Base-by-base conservation (phyloP, 1,140 invertebrate genomes). In the Trypoxylus dichotomus region DNA sequence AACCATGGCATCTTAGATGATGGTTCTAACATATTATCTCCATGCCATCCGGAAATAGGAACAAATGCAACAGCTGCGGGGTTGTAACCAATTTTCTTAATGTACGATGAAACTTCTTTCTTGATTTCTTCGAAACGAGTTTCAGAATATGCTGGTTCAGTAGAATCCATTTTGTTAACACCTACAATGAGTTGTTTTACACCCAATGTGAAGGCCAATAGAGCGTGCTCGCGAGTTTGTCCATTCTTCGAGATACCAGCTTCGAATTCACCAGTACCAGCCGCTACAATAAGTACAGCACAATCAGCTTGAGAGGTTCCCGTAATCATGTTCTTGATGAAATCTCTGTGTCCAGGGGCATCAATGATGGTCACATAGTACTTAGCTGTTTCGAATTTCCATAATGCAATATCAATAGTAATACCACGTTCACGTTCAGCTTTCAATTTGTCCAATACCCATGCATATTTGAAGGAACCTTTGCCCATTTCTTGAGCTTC, bases 311-410 rank as follows among this genome's bases (percentile, higher is more conserved):
- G 96, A 37, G 96, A 98, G 13, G 97, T 98, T 79, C 95, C 95
- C 73, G 98, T 99, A 85, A 99, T 99, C 98, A 99, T 99, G 93
- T 99, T 99, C 90, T 99, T 99, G 90, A 99, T 99, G 92, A 99
- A 99, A 92, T 99, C 98, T 87, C 98, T 93, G 89, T 99, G 98
- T 13, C 98, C 98, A 15, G 98, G 98, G 25, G 98, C 98, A 87
- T 99, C 98, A 88, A 99, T 99, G 87, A 99, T 98, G 81, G 98
- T 99, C 27, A 99, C 95, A 86, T 98, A 98, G 88, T 97, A 99
- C 86, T 97, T 99, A 47, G 92, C 90, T 2, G 98, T 99, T 87
- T 99, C 97, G 86, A 99, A 99, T 88, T 99, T 99, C 98, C 98
- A 99, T 75, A 99, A 88, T 15, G 98, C 97, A 85, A 99, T 99